Percentiles rank a stretch among this genome's conserved stretches.
Evolutionary conservation across 2,797 vertebrate genomes (phyloP).

Genomic region (Silurus aristotelis): DNA sequence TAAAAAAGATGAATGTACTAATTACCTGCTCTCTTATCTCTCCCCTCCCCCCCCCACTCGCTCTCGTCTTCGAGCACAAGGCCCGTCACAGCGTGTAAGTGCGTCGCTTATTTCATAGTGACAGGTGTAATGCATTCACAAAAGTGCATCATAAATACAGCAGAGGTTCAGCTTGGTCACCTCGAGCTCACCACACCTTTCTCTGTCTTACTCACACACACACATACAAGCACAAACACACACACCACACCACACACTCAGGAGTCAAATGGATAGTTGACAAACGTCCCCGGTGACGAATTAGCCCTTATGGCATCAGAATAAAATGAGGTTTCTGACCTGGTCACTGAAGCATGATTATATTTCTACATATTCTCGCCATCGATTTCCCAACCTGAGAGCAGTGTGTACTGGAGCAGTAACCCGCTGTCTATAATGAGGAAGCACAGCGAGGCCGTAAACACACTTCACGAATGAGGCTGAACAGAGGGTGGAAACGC

Average conservation of each 20-base stretch:
- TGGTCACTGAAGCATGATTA: conserved; percentile 96
- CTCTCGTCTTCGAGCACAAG: conserved; percentile 87
- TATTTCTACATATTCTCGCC: conserved; percentile 93
- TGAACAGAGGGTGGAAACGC: conserved; percentile 92
- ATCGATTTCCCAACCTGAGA: conserved; percentile 88
- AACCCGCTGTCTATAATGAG: conserved; percentile 47
- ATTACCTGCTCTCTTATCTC: conserved; percentile 99
- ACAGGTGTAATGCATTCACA: conserved; percentile 99
- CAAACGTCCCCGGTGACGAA: conserved; percentile 95
- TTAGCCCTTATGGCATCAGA: conserved; percentile 91
- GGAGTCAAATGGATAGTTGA: conserved; percentile 97
- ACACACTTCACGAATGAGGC: conserved; percentile 95
- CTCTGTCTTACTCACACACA: conserved; percentile 51
- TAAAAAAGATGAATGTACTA: conserved; percentile 99
- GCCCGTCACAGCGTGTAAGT: conserved; percentile 91
- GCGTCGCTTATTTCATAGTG: conserved; percentile 99
- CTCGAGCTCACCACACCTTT: conserved; percentile 83
- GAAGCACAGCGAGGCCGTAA: conserved; percentile 86
- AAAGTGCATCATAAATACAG: conserved; percentile 99
- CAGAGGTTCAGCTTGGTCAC: conserved; percentile 93
- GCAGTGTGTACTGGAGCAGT: conserved; percentile 77
- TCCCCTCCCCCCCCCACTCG: conserved; percentile 82
- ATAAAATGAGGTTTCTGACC: conserved; percentile 99
- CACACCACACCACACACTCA: conserved; percentile 70
- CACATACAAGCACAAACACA: conserved; percentile 47